Evolutionary conservation across 2,888 invertebrate genomes (phyloP).

Genomic region (Aphidius colemani): DNA sequence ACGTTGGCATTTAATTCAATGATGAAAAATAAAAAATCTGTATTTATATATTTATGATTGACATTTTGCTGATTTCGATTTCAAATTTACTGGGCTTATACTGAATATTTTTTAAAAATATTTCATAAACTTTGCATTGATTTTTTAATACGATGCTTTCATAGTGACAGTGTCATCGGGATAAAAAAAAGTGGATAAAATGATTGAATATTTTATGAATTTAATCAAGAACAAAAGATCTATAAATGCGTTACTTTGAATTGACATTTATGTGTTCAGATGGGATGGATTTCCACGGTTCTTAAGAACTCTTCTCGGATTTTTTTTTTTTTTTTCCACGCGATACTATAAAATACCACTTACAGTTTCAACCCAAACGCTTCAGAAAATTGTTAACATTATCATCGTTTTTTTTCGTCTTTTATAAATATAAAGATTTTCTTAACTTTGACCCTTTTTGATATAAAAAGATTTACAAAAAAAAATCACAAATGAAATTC

Average conservation of each 20-base stretch:
- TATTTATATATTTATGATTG: no score
- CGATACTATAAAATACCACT: neutral
- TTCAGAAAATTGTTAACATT: slow-evolving; percentile 3
- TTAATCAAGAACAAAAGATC: slow-evolving; percentile 29
- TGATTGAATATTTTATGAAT: slow-evolving; percentile 35
- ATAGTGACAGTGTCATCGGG: neutral
- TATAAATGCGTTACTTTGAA: neutral
- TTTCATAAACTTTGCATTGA: no score
- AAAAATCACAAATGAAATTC: no score
- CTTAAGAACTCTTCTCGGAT: neutral
- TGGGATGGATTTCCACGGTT: slow-evolving; percentile 8
- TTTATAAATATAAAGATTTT: neutral
- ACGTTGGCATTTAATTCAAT: no score
- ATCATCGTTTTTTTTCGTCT: slow-evolving; percentile 14
- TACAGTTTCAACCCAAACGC: neutral
- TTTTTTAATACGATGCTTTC: no score
- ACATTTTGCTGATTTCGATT: no score
- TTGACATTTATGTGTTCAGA: neutral
- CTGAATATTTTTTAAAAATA: no score
- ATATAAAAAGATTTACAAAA: neutral
- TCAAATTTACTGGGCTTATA: no score
- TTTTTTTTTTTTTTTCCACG: slow-evolving; percentile 4
- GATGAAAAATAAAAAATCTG: no score
- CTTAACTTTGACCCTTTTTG: neutral
- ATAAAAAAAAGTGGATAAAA: neutral